Percentiles rank a stretch among this genome's conserved stretches.
Evolutionary conservation across 2,113 vertebrate genomes (phyloP).

Genomic region (Tympanuchus pallidicinctus): DNA sequence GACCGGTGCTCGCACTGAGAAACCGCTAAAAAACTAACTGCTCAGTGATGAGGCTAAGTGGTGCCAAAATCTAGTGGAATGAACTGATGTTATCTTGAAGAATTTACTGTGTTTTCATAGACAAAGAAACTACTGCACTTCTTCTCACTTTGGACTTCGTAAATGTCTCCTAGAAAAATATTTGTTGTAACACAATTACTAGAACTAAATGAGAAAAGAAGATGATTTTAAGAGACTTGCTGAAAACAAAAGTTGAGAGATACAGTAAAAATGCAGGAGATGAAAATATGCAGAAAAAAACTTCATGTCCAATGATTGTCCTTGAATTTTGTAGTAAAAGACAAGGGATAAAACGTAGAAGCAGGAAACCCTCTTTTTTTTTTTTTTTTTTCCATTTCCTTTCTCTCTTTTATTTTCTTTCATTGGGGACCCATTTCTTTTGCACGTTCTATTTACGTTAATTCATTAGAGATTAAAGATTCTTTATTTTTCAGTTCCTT

Average conservation of each 20-base stretch:
- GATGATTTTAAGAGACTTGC: background rate
- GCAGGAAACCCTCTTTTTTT: fast-evolving
- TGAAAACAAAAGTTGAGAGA: background rate
- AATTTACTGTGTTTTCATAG: background rate
- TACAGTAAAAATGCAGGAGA: background rate
- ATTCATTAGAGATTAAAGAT: background rate
- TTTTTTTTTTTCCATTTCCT: fast-evolving
- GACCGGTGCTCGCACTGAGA: background rate
- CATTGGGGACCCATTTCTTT: background rate
- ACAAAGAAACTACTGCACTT: background rate
- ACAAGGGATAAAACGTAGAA: background rate
- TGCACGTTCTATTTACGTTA: background rate
- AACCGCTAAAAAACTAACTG: background rate
- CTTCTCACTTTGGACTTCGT: background rate
- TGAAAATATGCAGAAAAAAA: background rate
- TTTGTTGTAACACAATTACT: background rate
- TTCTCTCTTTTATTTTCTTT: fast-evolving
- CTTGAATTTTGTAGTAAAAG: background rate
- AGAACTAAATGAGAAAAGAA: background rate
- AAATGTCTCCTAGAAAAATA: background rate
- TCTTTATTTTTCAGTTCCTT: background rate
- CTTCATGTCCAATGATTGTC: background rate
- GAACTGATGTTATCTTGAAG: background rate
- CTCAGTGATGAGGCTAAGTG: background rate
- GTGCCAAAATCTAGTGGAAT: background rate